Evolutionary conservation across 2,888 invertebrate genomes (phyloP).

Genomic region (Ornithoptera priamus): DNA sequence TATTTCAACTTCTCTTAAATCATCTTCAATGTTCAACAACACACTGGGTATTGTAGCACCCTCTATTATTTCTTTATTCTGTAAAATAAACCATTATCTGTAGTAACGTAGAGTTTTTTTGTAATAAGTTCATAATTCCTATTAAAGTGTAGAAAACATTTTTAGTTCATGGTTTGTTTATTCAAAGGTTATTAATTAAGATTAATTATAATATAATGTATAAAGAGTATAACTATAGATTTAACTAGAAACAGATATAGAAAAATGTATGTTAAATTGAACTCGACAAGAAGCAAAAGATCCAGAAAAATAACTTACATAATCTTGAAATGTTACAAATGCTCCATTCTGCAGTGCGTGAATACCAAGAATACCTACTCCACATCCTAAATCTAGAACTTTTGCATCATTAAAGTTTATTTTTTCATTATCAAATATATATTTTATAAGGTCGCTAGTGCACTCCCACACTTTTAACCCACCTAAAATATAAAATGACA

Average conservation of each 20-base stretch:
- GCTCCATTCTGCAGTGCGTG: conserved; percentile 85
- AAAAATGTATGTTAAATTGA: too few species aligned
- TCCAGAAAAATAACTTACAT: conserved; percentile 82
- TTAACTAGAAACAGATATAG: too few species aligned
- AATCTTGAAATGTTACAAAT: conserved; percentile 93
- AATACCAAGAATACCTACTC: conserved; percentile 93
- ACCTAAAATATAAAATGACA: conserved; percentile 76
- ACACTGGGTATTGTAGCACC: conserved; percentile 91
- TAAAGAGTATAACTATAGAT: too few species aligned
- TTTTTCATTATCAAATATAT: conserved; percentile 66
- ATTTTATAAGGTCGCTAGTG: conserved; percentile 88
- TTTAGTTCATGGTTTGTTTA: too few species aligned
- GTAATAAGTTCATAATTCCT: too few species aligned
- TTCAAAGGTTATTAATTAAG: too few species aligned
- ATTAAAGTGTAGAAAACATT: too few species aligned
- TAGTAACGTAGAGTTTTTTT: too few species aligned
- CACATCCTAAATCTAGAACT: conserved; percentile 95
- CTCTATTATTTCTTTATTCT: conserved; percentile 92
- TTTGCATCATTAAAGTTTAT: conserved; percentile 69
- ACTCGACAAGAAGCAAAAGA: too few species aligned
- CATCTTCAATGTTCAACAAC: conserved; percentile 81
- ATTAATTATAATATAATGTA: too few species aligned
- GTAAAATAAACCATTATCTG: conserved; percentile 40
- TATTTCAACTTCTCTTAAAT: conserved; percentile 51
- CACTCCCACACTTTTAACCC: conserved; percentile 98